phyloP scores from a whole-genome alignment of 2,797 vertebrate species.

The Poecilia velifera region DNA sequence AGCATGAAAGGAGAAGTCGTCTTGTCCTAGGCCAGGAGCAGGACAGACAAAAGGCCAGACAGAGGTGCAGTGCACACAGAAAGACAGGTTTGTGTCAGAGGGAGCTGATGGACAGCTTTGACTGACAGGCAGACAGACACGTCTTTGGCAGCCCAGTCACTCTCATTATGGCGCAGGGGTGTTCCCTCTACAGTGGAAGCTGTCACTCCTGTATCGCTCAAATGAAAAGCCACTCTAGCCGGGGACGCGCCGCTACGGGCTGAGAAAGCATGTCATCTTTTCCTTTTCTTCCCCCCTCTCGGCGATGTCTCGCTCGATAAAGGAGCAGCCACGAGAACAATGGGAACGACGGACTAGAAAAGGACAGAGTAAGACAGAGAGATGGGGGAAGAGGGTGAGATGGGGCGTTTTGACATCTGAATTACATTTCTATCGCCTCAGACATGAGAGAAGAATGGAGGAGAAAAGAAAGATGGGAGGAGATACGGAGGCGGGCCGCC shows the following conservation, averaged over 20 bases:
- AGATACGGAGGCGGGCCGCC: constrained; percentile 72
- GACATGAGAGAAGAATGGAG: constrained; percentile 73
- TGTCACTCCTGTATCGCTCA: constrained; percentile 77
- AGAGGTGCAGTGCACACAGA: constrained; percentile 44
- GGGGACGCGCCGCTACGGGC: constrained; percentile 77
- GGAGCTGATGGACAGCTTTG: constrained; percentile 71
- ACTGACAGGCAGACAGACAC: constrained; percentile 78
- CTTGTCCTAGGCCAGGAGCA: constrained; percentile 18
- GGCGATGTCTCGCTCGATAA: constrained; percentile 84
- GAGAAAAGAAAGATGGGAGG: constrained; percentile 66
- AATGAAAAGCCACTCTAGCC: constrained; percentile 79
- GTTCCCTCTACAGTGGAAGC: constrained; percentile 82
- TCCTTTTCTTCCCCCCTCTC: constrained; percentile 75
- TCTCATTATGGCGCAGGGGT: constrained; percentile 79
- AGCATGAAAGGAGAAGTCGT: constrained; percentile 16
- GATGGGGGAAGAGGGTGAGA: constrained; percentile 73
- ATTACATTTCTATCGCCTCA: constrained; percentile 84
- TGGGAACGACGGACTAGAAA: constrained; percentile 81
- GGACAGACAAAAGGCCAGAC: constrained; percentile 55
- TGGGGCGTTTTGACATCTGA: constrained; percentile 85
- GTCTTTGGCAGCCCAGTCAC: constrained; percentile 78
- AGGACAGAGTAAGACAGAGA: constrained; percentile 75
- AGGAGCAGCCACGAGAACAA: constrained; percentile 84
- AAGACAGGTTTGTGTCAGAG: constrained; percentile 71
- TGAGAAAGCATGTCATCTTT: constrained; percentile 87